Evolutionary conservation across 2,113 vertebrate species (phyloP).

Genomic region (Bos javanicus): DNA sequence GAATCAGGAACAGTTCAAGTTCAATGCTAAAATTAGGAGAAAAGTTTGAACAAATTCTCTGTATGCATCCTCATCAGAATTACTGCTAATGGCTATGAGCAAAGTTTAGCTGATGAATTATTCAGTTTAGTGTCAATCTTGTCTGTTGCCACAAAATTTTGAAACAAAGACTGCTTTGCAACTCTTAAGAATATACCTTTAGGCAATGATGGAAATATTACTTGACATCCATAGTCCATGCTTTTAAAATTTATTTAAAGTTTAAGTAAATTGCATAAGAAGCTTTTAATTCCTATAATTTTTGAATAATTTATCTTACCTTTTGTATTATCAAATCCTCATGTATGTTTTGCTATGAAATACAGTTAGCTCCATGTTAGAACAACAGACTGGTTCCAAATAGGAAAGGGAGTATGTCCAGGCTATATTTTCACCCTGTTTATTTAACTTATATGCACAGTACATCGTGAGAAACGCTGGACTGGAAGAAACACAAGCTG

Average conservation of each 20-base stretch:
- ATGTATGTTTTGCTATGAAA: neutral
- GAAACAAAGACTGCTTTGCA: slow-evolving; percentile 52
- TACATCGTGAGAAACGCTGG: no score
- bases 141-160: slow-evolving; percentile 25
- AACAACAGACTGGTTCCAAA: no score
- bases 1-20: neutral
- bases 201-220: slow-evolving; percentile 31
- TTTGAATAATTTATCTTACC: slow-evolving; percentile 24
- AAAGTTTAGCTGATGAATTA: slow-evolving; percentile 68
- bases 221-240: slow-evolving; percentile 10
- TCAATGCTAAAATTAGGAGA: slow-evolving; percentile 53
- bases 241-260: slow-evolving; percentile 43
- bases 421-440: no score
- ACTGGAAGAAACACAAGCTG: no score
- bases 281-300: neutral
- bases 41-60: slow-evolving; percentile 45
- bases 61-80: slow-evolving; percentile 38
- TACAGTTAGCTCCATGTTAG: neutral
- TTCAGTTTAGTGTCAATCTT: slow-evolving; percentile 56
- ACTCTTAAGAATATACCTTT: slow-evolving; percentile 48
- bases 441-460: no score
- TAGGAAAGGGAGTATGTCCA: no score
- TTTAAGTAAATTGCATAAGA: slow-evolving; percentile 33
- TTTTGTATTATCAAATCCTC: neutral
- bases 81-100: slow-evolving; percentile 45